Conservation (phyloP, 2,888 invertebrate species). For the Oithona nana region DNA sequence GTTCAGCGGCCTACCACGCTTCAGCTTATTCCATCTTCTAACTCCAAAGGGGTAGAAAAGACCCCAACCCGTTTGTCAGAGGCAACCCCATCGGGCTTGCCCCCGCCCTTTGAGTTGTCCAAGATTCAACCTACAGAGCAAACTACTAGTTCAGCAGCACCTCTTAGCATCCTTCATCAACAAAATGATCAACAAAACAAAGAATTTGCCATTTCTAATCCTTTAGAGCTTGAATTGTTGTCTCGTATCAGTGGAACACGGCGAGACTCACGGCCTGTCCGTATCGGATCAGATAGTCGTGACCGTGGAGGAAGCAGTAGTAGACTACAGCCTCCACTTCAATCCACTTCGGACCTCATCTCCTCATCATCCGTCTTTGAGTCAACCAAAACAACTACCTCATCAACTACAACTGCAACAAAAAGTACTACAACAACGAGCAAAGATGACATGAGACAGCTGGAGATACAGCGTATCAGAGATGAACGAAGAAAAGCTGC, state of each 20-base stretch:
- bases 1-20: too few species aligned
- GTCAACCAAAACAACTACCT: neutral
- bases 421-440: neutral
- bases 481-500: neutral
- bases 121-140: neutral
- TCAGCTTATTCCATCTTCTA: neutral
- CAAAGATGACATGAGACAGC: neutral
- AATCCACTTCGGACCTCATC: neutral
- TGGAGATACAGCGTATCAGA: neutral
- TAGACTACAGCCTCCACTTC: neutral
- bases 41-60: too few species aligned
- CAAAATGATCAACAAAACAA: too few species aligned
- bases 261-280: neutral
- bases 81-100: neutral
- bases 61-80: too few species aligned
- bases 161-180: neutral
- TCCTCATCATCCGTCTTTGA: neutral
- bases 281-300: neutral
- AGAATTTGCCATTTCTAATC: neutral
- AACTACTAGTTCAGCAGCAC: neutral
- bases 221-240: neutral
- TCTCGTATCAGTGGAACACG: constrained; percentile 3
- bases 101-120: neutral
- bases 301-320: too few species aligned
- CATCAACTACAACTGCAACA: neutral